These are phyloP conservation scores for Calephelis perditalis DNA, from an alignment of 2,888 invertebrate genomes.

Conservation along the genomic window DNA sequence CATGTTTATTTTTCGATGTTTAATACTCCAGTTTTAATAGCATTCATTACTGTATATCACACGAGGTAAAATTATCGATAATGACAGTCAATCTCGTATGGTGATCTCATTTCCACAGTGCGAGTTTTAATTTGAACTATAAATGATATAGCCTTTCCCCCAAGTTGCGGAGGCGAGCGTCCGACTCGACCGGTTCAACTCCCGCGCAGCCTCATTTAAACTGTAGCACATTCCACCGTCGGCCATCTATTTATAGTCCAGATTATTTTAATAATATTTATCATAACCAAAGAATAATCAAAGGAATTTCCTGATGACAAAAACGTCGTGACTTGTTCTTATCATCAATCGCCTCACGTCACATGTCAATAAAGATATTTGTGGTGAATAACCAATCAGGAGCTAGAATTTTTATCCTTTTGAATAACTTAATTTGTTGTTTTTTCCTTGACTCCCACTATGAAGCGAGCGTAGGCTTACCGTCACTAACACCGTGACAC, in stretches of 20 bases:
- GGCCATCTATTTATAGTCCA: conserved; percentile 51
- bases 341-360: too few species aligned
- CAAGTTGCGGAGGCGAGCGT: conserved; percentile 61
- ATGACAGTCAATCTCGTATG: conserved; percentile 25
- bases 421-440: too few species aligned
- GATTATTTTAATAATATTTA: conserved; percentile 20
- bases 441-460: too few species aligned
- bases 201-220: conserved; percentile 75
- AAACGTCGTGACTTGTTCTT: too few species aligned
- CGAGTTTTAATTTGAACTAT: conserved; percentile 66
- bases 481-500: too few species aligned
- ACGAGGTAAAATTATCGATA: conserved; percentile 31
- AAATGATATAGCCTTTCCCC: conserved; percentile 71
- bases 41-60: conserved; percentile 28
- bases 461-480: too few species aligned
- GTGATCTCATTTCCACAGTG: conserved; percentile 35
- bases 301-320: too few species aligned
- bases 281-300: background rate
- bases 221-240: conserved; percentile 74
- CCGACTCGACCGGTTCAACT: conserved; percentile 61
- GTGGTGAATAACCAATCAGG: too few species aligned
- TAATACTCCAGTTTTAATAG: conserved; percentile 22
- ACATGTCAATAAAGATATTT: too few species aligned
- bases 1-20: conserved; percentile 22
- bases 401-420: too few species aligned